Evolutionary conservation across 2,797 vertebrate genomes (phyloP).

Genomic region (Myotis pilosus): DNA sequence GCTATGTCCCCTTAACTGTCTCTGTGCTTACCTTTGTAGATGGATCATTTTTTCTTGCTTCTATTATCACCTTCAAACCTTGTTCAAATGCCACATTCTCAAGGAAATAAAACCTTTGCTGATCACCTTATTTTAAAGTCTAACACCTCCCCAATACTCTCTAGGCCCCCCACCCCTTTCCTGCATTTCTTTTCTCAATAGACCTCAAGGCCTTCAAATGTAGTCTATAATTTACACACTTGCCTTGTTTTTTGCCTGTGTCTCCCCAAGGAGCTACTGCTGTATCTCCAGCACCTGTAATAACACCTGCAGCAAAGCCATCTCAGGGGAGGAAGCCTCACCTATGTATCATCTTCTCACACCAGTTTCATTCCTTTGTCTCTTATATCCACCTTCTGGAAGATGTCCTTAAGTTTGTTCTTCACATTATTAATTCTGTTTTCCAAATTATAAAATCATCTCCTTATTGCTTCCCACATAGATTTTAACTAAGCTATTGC

Average conservation of each 20-base stretch:
- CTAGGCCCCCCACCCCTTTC: neutral
- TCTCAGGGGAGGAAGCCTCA: neutral
- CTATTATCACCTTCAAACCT: neutral
- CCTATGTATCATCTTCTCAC: neutral
- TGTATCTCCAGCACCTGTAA: neutral
- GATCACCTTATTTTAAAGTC: neutral
- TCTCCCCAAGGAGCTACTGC: neutral
- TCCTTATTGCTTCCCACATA: neutral
- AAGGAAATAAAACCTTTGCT: neutral
- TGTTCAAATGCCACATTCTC: neutral
- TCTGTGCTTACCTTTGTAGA: neutral
- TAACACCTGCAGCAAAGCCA: neutral
- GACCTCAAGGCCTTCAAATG: neutral
- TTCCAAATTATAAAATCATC: neutral
- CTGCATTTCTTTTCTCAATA: neutral
- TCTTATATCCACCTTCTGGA: neutral
- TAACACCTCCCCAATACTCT: neutral
- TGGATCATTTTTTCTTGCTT: neutral
- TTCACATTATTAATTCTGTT: neutral
- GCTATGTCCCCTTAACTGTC: neutral
- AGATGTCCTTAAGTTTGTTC: neutral
- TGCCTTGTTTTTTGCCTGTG: neutral
- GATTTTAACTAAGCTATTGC: neutral
- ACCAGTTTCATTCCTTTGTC: neutral
- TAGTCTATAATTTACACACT: neutral